Evolutionary conservation across 2,113 vertebrate genomes (phyloP), one percentile per base, ranked within the genome.

Genomic region (Labeo catla): DNA sequence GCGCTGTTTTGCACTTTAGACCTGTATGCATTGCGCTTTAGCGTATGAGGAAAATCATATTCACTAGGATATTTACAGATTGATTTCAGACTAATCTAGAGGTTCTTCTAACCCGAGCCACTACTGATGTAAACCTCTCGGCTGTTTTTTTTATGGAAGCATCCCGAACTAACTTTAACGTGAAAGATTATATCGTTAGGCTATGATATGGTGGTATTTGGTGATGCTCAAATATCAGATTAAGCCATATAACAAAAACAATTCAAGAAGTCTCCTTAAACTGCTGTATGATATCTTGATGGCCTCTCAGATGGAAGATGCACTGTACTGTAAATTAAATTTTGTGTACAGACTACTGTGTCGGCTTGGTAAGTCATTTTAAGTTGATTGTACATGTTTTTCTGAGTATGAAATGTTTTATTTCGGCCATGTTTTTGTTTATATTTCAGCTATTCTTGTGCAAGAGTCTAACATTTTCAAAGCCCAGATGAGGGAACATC

Each of bases 1-100:
- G 86, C 83, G 82, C 74, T 88, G 87, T 86, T 76, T 86, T 73
- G 76, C 84, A 89, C 87, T 88, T 90, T 70, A 87, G 86, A 88
- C 70, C 52, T 88, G 77, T 86, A 76, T 87, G 87, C 82, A 89
- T 88, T 86, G 84, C 74, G 86, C 88, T 86, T 91, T 34, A 28
- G 28, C 28, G 28, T 28, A 28, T 28, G 28, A 88, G 73, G 28
- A 82, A 59, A 87, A 47, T 72, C 10, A 12, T 65, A 52, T 34
- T 79, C 11, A 73, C 57, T 57, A 73, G 28, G 59, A 63, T 84
- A 86, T 86, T 87, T 85, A 80, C 77, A 74, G 28, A 28, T 84
- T 80, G 28, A 28, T 84, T 80, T 81, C 59, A 68, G 77, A 74
- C 74, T 81, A 49, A 49, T 45, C 76, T 47, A 84, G 21, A 12